Conservation (phyloP, 2,113 vertebrate genomes). For the Elgaria multicarinata region DNA sequence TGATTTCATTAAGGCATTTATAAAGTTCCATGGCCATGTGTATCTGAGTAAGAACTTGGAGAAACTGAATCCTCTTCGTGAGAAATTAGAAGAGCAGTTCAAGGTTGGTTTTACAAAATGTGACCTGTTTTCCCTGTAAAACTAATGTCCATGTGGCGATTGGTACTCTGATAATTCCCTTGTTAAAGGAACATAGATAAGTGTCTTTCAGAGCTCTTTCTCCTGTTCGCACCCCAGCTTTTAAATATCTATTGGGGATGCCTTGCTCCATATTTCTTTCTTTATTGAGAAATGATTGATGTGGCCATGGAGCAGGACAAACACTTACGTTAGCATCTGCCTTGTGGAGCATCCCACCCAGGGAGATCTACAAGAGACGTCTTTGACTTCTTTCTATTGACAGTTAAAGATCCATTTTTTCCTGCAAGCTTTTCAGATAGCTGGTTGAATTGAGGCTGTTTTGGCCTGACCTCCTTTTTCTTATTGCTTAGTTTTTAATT, state of each 20-base stretch:
- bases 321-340: not conserved
- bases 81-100: constrained; percentile 97
- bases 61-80: constrained; percentile 90
- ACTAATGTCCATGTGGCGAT: not conserved
- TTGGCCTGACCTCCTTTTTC: not conserved
- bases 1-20: constrained; percentile 98
- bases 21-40: constrained; percentile 98
- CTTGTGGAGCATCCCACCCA: not conserved
- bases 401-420: not conserved
- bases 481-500: not conserved
- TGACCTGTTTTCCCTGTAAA: not conserved
- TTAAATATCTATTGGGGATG: not conserved
- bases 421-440: not conserved
- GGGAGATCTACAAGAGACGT: not conserved
- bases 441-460: not conserved
- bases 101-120: constrained; percentile 83
- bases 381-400: not conserved
- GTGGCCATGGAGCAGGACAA: not conserved
- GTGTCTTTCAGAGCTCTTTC: not conserved
- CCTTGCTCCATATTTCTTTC: not conserved
- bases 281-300: not conserved
- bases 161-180: not conserved
- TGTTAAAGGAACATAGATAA: not conserved
- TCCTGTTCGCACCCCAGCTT: not conserved
- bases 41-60: constrained; percentile 96